Evolutionary conservation across 2,888 invertebrate genomes (phyloP).

Genomic region (Melipona beecheii): DNA sequence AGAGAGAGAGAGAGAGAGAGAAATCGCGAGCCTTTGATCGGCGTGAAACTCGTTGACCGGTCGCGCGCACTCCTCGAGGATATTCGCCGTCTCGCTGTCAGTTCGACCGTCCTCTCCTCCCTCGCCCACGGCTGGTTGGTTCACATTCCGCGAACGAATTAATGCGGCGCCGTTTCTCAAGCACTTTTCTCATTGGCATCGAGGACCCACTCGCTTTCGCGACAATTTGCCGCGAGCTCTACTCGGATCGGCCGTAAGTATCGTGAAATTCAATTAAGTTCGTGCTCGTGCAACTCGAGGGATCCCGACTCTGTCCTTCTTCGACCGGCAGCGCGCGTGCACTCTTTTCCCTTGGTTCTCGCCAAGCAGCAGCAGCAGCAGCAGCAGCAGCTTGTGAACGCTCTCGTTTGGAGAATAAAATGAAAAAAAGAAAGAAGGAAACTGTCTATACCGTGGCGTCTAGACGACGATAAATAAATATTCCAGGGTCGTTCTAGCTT

Average conservation of each 20-base stretch:
- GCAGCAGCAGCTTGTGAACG: neutral
- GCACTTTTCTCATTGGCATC: constrained; percentile 64
- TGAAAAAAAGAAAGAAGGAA: neutral
- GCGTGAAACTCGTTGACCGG: constrained; percentile 24
- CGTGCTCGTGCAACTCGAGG: constrained; percentile 62
- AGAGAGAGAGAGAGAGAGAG: neutral
- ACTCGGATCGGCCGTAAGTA: constrained; percentile 66
- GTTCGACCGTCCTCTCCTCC: constrained; percentile 2
- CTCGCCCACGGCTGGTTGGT: neutral
- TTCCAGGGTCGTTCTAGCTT: constrained; percentile 41
- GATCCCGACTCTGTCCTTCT: neutral
- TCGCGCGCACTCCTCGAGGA: constrained; percentile 22
- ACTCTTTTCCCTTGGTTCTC: neutral
- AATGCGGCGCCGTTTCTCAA: constrained; percentile 63
- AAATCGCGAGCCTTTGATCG: constrained; percentile 10
- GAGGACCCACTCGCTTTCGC: constrained; percentile 64
- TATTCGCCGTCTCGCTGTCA: constrained; percentile 40
- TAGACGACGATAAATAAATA: constrained; percentile 67
- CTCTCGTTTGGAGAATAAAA: constrained; percentile 7
- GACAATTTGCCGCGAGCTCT: constrained; percentile 68
- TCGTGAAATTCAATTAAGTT: constrained; percentile 72
- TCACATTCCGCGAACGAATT: constrained; percentile 58
- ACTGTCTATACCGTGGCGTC: constrained; percentile 38
- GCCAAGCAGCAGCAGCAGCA: no score
- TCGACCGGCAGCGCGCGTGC: neutral